Evolutionary conservation across 2,888 invertebrate species (phyloP).

Genomic region (Glyphotaelius pellucidus): DNA sequence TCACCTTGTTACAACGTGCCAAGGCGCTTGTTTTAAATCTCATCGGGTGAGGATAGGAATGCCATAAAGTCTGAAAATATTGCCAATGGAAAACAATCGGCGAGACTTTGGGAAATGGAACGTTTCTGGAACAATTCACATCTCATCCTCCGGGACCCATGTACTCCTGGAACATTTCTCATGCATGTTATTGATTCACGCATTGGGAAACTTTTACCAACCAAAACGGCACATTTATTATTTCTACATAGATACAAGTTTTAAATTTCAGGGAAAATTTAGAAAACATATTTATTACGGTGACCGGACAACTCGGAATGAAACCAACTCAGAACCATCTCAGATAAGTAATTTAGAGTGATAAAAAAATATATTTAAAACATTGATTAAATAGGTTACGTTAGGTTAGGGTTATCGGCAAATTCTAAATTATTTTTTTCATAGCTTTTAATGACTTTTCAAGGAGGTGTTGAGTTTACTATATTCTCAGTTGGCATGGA

Average conservation of each 20-base stretch:
- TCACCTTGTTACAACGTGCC: neutral
- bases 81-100: conserved; percentile 45
- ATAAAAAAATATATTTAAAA: no score
- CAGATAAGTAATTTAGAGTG: no score
- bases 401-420: no score
- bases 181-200: conserved; percentile 8
- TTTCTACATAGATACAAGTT: neutral
- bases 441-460: no score
- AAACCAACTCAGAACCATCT: no score
- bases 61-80: conserved; percentile 40
- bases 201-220: neutral
- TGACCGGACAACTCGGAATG: no score
- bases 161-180: neutral
- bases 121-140: conserved; percentile 36
- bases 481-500: no score
- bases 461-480: no score
- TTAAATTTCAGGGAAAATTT: no score
- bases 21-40: neutral
- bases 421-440: no score
- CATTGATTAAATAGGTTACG: no score
- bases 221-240: neutral
- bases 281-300: no score
- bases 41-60: neutral
- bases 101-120: conserved; percentile 35
- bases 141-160: conserved; percentile 20